Conservation (phyloP, 1,140 invertebrate genomes). For the Diabrotica undecimpunctata region DNA sequence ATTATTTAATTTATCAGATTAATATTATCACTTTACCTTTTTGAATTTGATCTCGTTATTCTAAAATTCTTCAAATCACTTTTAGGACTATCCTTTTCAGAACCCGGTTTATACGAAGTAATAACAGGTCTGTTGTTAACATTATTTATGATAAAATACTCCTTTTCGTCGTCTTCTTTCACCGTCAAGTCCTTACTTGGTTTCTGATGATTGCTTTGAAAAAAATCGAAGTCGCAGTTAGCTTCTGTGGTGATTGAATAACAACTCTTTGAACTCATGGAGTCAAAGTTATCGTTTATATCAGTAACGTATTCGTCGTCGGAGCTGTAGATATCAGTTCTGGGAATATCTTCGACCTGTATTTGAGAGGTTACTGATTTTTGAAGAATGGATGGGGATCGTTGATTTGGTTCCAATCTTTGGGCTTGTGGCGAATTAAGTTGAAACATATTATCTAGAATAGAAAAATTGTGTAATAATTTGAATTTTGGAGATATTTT, state of each 20-base stretch:
- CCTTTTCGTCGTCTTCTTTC: constrained; percentile 3
- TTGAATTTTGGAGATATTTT: too few species aligned
- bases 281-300: constrained; percentile 54
- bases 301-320: constrained; percentile 45
- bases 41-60: constrained; percentile 42
- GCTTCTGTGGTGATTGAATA: constrained; percentile 63
- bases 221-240: constrained; percentile 66
- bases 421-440: neutral
- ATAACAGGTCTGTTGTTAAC: constrained; percentile 12
- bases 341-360: neutral
- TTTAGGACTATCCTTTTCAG: constrained; percentile 4
- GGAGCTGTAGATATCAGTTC: constrained; percentile 45
- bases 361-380: neutral
- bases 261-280: constrained; percentile 53
- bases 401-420: neutral
- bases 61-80: constrained; percentile 24
- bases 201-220: constrained; percentile 47
- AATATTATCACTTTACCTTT: constrained; percentile 19
- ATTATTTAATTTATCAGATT: neutral
- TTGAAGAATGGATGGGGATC: neutral
- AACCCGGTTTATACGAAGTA: constrained; percentile 8
- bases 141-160: constrained; percentile 5
- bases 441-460: constrained; percentile 1
- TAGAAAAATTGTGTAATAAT: neutral
- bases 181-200: constrained; percentile 27